Evolutionary conservation across 2,888 invertebrate species (phyloP).

Genomic region (Drosophila robusta): DNA sequence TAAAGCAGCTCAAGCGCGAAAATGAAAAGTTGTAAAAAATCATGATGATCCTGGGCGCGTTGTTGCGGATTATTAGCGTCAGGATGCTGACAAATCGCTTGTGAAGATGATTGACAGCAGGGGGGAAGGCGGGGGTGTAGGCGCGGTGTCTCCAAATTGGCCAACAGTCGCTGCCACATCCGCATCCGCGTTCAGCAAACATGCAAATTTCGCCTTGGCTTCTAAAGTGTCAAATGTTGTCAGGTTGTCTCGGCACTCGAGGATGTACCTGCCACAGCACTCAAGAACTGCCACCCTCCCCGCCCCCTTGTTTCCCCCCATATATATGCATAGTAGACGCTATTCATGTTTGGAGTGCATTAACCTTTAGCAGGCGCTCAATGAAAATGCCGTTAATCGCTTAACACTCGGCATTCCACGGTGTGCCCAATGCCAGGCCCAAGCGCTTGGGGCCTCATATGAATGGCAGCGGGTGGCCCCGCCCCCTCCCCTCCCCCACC

Average conservation of each 20-base stretch:
- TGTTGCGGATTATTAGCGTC: constrained; percentile 76
- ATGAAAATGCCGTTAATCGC: constrained; percentile 67
- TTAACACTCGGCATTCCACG: constrained; percentile 58
- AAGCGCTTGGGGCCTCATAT: constrained; percentile 32
- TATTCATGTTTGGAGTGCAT: constrained; percentile 67
- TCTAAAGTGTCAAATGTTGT: constrained; percentile 54
- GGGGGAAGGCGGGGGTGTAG: no score
- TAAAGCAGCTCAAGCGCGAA: constrained; percentile 75
- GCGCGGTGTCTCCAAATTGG: constrained; percentile 36
- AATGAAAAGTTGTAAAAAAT: constrained; percentile 80
- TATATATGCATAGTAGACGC: constrained; percentile 28
- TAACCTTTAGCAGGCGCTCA: constrained; percentile 63
- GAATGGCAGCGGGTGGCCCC: constrained; percentile 10
- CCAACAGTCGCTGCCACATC: constrained; percentile 11
- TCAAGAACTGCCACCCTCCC: constrained; percentile 5
- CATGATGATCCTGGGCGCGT: constrained; percentile 64
- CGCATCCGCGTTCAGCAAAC: constrained; percentile 27
- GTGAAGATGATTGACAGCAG: constrained; percentile 76
- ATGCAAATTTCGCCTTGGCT: constrained; percentile 43
- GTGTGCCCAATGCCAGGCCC: constrained; percentile 9
- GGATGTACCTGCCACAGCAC: constrained; percentile 36
- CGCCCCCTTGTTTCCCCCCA: not conserved
- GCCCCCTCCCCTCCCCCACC: no score
- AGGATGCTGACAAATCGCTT: constrained; percentile 76
- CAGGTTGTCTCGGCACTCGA: constrained; percentile 41